Conservation (phyloP, 2,113 vertebrate genomes). For the Brachypodius melanocephalos region DNA sequence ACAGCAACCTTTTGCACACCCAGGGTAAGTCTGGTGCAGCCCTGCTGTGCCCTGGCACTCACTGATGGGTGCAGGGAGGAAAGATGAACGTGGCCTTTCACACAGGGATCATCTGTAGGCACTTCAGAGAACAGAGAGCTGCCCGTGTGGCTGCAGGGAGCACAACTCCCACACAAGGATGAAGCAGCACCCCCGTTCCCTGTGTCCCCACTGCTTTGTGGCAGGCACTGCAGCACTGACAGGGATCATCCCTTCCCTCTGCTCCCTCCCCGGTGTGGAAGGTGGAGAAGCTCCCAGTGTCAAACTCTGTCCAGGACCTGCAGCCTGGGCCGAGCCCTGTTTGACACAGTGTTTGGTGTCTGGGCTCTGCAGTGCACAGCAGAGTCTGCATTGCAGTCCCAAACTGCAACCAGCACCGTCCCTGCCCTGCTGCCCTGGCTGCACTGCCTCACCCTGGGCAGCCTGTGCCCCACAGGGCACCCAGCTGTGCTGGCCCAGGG, state of each 20-base stretch:
- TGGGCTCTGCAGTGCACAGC: conserved; percentile 29
- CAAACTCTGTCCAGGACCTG: neutral
- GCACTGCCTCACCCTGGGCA: neutral
- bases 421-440: conserved; percentile 8
- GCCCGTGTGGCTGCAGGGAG: neutral
- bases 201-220: neutral
- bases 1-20: neutral
- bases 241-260: neutral
- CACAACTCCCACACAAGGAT: neutral
- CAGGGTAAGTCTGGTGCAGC: neutral
- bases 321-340: neutral
- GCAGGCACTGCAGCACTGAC: neutral
- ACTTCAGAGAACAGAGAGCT: neutral
- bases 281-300: neutral
- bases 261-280: neutral
- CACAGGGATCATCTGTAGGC: neutral
- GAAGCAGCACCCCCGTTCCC: neutral
- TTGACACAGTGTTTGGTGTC: neutral
- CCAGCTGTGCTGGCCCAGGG: neutral
- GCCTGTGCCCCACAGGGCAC: neutral
- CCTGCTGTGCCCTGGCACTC: neutral
- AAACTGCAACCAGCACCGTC: conserved; percentile 16
- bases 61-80: neutral
- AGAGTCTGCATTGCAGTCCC: conserved; percentile 54
- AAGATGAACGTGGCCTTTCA: neutral